These are phyloP conservation scores for Pterostichus niger DNA, from an alignment of 2,888 invertebrate species.

Conservation along the genomic window DNA sequence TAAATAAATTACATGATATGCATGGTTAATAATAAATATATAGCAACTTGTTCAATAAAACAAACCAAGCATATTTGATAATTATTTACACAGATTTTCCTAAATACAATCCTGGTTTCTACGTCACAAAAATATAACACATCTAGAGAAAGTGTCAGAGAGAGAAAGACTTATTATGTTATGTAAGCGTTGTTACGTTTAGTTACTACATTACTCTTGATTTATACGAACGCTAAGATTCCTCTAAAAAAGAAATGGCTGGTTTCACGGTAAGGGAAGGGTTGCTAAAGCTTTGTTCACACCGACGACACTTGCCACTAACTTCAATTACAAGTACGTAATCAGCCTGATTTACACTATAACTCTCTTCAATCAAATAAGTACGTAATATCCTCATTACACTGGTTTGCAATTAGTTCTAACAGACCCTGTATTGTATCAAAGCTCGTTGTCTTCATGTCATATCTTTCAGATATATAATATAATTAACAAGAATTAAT, in stretches of 20 bases:
- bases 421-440: background rate
- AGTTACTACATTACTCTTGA: constrained; percentile 28
- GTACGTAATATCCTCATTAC: background rate
- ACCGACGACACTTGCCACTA: background rate
- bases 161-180: constrained; percentile 36
- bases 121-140: constrained; percentile 51
- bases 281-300: constrained; percentile 20
- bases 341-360: constrained; percentile 9
- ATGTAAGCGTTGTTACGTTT: constrained; percentile 47
- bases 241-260: constrained; percentile 26
- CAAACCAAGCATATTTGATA: constrained; percentile 56
- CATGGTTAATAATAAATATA: constrained; percentile 48
- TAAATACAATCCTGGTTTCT: constrained; percentile 14
- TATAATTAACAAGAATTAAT: background rate
- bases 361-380: background rate
- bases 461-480: background rate
- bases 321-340: background rate
- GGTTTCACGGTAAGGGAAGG: background rate
- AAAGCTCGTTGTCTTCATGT: constrained; percentile 11
- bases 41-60: constrained; percentile 34
- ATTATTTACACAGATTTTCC: constrained; percentile 61
- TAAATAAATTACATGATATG: constrained; percentile 60
- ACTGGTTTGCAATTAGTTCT: background rate
- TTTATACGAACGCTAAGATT: constrained; percentile 40
- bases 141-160: constrained; percentile 41